Evolutionary conservation across 1,140 invertebrate species (phyloP), one percentile per base, ranked within the genome.

Genomic region (Drusus annulatus): DNA sequence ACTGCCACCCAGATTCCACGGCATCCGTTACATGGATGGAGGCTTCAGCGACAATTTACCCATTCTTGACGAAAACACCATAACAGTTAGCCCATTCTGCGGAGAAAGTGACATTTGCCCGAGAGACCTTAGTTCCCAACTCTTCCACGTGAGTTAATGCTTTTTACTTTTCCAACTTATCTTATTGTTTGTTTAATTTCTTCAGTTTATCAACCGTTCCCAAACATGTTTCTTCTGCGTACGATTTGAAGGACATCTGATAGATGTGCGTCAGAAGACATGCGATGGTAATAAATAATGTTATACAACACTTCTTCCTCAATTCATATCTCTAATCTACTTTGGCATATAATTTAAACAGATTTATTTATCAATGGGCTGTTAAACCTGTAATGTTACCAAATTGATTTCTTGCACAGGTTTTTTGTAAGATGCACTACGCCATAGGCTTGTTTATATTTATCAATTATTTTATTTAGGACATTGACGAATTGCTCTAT

Each of bases 41-140:
- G 98, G 98, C 6, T 96, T 98, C 85, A 98, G 96, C 76, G 95
- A 99, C 84, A 99, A 99, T 91, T 90, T 99, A 83, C 98, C 98
- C 2, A 94, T 95, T 2, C 87, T 99, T 15, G 97, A 99, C 87
- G 95, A 97, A 86, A 95, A 98, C 85, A 99, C 98, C 0, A 95
- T 99, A 76, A 99, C 98, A 0, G 96, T 99, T 23, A 98, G 96
- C 85, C 98, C 98, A 0, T 99, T 99, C 89, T 97, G 97, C 85
- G 98, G 98, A 0, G 98, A 99, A 88, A 97, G 94, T 86, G 98
- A 99, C 87, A 99, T 99, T 83, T 99, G 98, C 89, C 98, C 98
- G 0, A 91, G 94, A 71, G 98, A 99, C 88, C 90, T 94, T 76
- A 95, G 94, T 77, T 94, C 94, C n/a, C 94, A 96, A 87, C 88